Evolutionary conservation across 2,888 invertebrate species (phyloP).

Genomic region (Apodemia mormo): DNA sequence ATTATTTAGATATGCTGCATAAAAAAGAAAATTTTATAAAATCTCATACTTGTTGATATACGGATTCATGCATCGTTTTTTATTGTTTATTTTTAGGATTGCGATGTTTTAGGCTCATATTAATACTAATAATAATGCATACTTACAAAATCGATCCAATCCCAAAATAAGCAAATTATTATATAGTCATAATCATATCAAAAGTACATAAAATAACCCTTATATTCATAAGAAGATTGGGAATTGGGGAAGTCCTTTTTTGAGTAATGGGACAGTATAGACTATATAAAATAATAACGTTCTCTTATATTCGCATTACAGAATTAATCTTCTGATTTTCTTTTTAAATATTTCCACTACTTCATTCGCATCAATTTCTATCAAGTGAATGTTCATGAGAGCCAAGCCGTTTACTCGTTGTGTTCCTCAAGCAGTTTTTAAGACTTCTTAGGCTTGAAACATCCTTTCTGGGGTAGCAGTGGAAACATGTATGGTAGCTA

Average conservation of each 20-base stretch:
- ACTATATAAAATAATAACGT: background rate
- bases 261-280: background rate
- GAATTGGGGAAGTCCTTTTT: background rate
- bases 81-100: too few relatives aligned
- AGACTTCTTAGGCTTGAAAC: slow-evolving; percentile 21
- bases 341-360: slow-evolving; percentile 30
- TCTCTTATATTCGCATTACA: slow-evolving; percentile 20
- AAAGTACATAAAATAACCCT: too few relatives aligned
- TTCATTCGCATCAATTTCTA: slow-evolving; percentile 27
- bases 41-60: too few relatives aligned
- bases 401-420: slow-evolving; percentile 1
- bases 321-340: slow-evolving; percentile 29
- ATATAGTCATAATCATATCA: too few relatives aligned
- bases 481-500: slow-evolving; percentile 27
- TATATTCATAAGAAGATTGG: too few relatives aligned
- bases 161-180: too few relatives aligned
- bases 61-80: too few relatives aligned
- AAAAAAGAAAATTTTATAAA: too few relatives aligned
- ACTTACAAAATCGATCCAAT: too few relatives aligned
- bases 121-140: too few relatives aligned
- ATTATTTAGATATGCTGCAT: too few relatives aligned
- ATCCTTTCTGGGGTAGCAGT: slow-evolving; percentile 28
- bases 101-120: too few relatives aligned
- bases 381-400: slow-evolving; percentile 17
- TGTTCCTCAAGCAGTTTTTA: slow-evolving; percentile 24